Evolutionary conservation across 2,888 invertebrate species (phyloP).

Genomic region (Drosophila colorata): DNA sequence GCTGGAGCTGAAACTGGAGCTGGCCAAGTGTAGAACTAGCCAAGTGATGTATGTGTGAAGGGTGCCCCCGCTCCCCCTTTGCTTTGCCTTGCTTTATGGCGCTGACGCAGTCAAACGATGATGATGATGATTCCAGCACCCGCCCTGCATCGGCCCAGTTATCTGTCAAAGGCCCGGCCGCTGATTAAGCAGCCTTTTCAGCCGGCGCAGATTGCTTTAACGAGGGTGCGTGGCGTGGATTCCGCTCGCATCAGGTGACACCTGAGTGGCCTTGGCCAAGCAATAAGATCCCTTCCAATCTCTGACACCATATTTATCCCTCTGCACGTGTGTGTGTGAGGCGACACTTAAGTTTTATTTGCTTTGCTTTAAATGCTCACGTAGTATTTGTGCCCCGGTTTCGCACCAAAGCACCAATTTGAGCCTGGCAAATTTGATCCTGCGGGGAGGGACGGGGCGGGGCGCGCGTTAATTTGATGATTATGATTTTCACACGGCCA

Average conservation of each 20-base stretch:
- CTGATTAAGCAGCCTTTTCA: constrained; percentile 62
- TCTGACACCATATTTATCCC: constrained; percentile 15
- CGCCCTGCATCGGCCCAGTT: constrained; percentile 51
- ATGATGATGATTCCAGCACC: constrained; percentile 42
- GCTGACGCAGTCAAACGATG: constrained; percentile 65
- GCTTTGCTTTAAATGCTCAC: constrained; percentile 74
- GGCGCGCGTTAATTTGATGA: constrained; percentile 73
- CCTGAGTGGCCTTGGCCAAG: constrained; percentile 53
- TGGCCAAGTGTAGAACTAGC: constrained; percentile 35
- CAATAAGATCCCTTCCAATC: constrained; percentile 13
- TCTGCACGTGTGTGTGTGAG: constrained; percentile 14
- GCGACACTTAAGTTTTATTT: constrained; percentile 75
- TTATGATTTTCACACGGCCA: constrained; percentile 71
- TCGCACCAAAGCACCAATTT: constrained; percentile 56
- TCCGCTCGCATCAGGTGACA: constrained; percentile 43
- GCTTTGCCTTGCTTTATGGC: constrained; percentile 45
- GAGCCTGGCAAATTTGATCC: constrained; percentile 60
- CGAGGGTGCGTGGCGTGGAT: constrained; percentile 38
- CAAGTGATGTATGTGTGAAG: constrained; percentile 50
- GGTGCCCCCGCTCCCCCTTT: constrained; percentile 8
- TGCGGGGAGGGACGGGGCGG: constrained; percentile 19
- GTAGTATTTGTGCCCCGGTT: constrained; percentile 50
- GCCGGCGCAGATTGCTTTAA: constrained; percentile 59
- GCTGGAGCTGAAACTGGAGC: constrained; percentile 32
- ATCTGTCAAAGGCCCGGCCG: constrained; percentile 58